Base-by-base conservation (phyloP, 2,113 vertebrate genomes). In the Trochalopteron elliotii region DNA sequence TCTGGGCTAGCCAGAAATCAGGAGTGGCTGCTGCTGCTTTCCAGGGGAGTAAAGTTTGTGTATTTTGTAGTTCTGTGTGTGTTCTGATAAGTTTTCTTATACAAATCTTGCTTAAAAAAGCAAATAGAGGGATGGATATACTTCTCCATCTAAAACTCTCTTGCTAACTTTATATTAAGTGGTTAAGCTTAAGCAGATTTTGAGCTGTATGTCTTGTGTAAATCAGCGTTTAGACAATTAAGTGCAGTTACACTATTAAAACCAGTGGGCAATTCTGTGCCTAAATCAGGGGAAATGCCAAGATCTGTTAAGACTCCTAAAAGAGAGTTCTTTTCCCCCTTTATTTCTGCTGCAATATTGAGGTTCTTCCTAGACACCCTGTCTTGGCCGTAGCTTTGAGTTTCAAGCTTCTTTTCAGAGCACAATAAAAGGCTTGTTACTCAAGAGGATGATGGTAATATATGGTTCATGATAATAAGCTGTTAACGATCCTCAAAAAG, bases 201-300 rank as follows among this genome's bases (percentile, higher is more conserved):
- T 3, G 49, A 39, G 20, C 45, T 60, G 1, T 15, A 5, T 15
- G 18, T 78, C n/a, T 31, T 49, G 6, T 25, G 40, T 57, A 39
- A 78, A 49, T 42, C 37, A 37, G 23, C 22, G 16, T 75, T 67
- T 27, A 59, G 28, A 40, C 21, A 23, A 47, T n/a, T 79, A 49
- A 53, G 13, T 61, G 59, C 63, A 80, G 6, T n/a, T 76, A 53
- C 28, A 19, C 12, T 53, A 17, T 6, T 40, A 37, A 91, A 72
- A 72, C 16, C 0, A 0, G 15, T n/a, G 28, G 12, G 18, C 25
- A 56, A 31, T 81, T 71, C 35, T 55, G 23, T 59, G 33, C 56
- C 60, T 70, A 24, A 60, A 64, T 64, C 44, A 9, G 75, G 60
- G 10, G 35, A 92, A 76, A 53, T 19, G 20, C 24, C n/a, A 44